Conservation (phyloP, 2,888 invertebrate species). For the Osmoderma eremita region DNA sequence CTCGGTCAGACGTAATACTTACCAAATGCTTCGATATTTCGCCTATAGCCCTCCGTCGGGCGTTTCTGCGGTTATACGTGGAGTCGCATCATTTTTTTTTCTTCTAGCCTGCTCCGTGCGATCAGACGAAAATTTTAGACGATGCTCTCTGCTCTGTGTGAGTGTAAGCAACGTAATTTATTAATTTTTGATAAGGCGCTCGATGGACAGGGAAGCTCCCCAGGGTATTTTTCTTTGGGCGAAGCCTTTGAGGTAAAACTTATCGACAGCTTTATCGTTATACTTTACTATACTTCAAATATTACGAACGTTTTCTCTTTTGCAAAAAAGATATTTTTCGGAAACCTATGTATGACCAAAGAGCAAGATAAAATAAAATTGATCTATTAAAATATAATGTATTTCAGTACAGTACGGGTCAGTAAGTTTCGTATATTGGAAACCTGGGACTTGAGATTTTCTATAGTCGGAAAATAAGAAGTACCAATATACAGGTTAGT, state of each 20-base stretch:
- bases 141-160: background rate
- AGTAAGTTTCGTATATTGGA: too few species aligned
- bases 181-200: conserved; percentile 35
- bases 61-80: too few species aligned
- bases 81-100: background rate
- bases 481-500: too few species aligned
- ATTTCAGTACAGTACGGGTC: too few species aligned
- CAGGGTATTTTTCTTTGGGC: background rate
- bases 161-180: conserved; percentile 33
- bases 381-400: too few species aligned
- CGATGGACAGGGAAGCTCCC: conserved; percentile 25
- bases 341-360: too few species aligned
- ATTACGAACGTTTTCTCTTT: too few species aligned
- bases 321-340: too few species aligned
- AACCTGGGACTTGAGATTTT: too few species aligned
- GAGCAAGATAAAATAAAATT: too few species aligned
- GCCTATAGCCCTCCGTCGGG: background rate
- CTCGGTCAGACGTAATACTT: conserved; percentile 16
- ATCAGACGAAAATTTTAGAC: background rate
- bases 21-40: conserved; percentile 2
- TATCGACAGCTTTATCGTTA: conserved; percentile 33
- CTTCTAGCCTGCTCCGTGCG: background rate
- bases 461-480: too few species aligned
- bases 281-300: conserved; percentile 19
- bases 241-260: conserved; percentile 19